Conservation (phyloP, 2,113 vertebrate species). For the Saimiri boliviensis region DNA sequence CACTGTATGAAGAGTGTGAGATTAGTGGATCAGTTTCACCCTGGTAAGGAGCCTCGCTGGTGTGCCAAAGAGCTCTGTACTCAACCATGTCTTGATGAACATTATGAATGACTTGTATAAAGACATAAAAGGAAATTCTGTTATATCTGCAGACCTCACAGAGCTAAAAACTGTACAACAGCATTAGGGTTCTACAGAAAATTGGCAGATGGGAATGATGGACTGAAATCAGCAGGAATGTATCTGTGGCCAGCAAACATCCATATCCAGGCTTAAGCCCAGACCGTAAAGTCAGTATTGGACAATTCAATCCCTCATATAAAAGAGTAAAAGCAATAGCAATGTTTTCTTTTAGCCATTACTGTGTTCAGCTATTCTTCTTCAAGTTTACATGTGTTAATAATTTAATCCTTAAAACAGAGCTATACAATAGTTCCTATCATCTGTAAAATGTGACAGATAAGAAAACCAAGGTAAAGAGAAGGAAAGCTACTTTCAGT, state of each 20-base stretch:
- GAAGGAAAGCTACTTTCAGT: not conserved
- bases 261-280: not conserved
- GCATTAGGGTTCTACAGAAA: not conserved
- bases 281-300: not conserved
- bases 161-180: constrained; percentile 5
- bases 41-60: constrained; percentile 19
- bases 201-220: not conserved
- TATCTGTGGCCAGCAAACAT: not conserved
- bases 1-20: constrained; percentile 5
- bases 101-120: constrained; percentile 42
- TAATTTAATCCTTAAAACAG: not conserved
- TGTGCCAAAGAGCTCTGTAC: constrained; percentile 2
- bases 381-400: not conserved
- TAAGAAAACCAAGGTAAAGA: constrained; percentile 11
- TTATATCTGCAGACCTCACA: not conserved
- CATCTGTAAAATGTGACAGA: not conserved
- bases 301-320: not conserved
- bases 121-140: constrained; percentile 31
- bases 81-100: not conserved
- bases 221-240: not conserved
- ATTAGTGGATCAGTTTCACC: constrained; percentile 39
- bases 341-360: not conserved
- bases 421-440: not conserved
- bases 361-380: not conserved
- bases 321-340: not conserved